phyloP scores from a whole-genome alignment of 2,888 invertebrate species.

The Perdita meconis region DNA sequence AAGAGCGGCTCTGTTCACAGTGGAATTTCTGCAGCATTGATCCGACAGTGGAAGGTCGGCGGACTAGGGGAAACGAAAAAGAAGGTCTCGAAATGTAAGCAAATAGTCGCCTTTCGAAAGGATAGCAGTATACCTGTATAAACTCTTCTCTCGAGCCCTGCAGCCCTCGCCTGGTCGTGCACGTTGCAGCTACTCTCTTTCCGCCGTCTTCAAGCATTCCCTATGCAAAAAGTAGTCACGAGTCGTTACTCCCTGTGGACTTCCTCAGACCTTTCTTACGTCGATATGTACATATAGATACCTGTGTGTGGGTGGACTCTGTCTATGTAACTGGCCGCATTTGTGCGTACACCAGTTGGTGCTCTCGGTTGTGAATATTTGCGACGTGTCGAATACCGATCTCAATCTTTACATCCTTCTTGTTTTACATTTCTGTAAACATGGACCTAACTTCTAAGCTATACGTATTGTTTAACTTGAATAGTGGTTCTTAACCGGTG shows the following conservation, averaged over 20 bases:
- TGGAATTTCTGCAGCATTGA: conserved; percentile 56
- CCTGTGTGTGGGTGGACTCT: conserved; percentile 6
- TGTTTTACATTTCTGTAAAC: no score
- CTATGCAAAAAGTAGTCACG: conserved; percentile 77
- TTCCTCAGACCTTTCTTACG: conserved; percentile 64
- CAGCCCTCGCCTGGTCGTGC: conserved; percentile 54
- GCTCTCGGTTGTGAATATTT: conserved; percentile 29
- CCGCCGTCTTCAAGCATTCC: conserved; percentile 58
- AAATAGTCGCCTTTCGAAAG: conserved; percentile 74
- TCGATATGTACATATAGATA: conserved; percentile 31
- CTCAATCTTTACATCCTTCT: not conserved
- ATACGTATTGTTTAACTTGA: no score
- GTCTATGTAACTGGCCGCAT: conserved; percentile 4
- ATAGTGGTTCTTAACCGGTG: no score
- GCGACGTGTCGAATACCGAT: conserved; percentile 12
- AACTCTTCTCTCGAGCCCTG: conserved; percentile 61
- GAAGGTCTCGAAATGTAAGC: conserved; percentile 72
- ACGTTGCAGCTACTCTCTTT: conserved; percentile 49
- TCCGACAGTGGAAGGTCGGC: conserved; percentile 52
- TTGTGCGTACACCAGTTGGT: conserved; percentile 22
- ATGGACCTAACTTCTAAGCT: no score
- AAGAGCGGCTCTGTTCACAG: conserved; percentile 44
- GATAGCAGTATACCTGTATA: conserved; percentile 59
- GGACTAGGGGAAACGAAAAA: conserved; percentile 57
- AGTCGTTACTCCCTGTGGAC: conserved; percentile 75